Conservation (phyloP, 2,113 vertebrate species). For the Tetraodon nigroviridis region DNA sequence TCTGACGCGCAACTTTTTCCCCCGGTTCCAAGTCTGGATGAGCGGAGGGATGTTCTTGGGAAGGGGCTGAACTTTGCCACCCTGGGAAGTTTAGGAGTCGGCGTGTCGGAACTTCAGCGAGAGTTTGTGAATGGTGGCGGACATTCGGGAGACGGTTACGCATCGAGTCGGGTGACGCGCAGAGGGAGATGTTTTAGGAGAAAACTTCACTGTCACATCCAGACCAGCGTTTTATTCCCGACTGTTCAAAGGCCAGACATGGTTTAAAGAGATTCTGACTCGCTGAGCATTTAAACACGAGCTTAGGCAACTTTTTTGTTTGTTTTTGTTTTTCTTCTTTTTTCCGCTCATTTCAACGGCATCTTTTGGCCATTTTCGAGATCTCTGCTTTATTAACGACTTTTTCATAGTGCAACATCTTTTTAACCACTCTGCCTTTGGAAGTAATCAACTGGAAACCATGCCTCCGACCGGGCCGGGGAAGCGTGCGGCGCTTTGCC, state of each 20-base stretch:
- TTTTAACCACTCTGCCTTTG: conserved; percentile 19
- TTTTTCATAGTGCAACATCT: conserved; percentile 15
- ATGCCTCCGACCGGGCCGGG: conserved; percentile 71
- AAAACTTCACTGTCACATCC: conserved; percentile 19
- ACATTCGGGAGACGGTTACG: conserved; percentile 52
- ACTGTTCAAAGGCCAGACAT: conserved; percentile 26
- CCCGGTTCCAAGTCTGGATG: conserved; percentile 39
- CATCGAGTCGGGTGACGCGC: conserved; percentile 44
- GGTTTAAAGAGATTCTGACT: conserved; percentile 27
- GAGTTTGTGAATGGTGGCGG: conserved; percentile 41
- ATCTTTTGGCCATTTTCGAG: conserved; percentile 14
- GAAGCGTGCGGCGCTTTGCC: conserved; percentile 65
- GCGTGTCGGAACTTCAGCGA: conserved; percentile 32
- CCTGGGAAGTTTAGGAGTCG: conserved; percentile 35
- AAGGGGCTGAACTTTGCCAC: conserved; percentile 48
- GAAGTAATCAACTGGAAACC: conserved; percentile 52
- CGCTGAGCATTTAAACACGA: conserved; percentile 34
- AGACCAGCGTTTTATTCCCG: background rate
- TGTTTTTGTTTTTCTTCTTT: background rate
- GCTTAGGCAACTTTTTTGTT: conserved; percentile 52
- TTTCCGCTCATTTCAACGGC: conserved; percentile 4
- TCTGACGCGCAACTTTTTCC: conserved; percentile 53
- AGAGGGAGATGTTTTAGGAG: conserved; percentile 4
- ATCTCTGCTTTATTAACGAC: conserved; percentile 11
- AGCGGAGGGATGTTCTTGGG: conserved; percentile 52